Evolutionary conservation across 2,797 vertebrate species (phyloP).

Genomic region (Eupleurogrammus muticus): DNA sequence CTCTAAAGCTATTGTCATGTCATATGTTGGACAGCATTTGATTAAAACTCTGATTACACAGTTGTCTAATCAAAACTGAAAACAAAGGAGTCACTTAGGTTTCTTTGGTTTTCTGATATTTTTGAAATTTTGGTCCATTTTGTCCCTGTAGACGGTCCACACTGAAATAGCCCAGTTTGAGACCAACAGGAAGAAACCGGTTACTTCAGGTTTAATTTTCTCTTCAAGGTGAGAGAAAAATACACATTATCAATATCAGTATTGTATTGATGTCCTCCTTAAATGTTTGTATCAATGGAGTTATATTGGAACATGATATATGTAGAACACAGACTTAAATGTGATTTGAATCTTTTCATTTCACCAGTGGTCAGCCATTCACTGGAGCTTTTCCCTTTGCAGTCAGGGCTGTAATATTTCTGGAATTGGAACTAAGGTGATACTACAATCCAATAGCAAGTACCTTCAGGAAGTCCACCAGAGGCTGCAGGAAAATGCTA

Average conservation of each 20-base stretch:
- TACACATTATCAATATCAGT: neutral
- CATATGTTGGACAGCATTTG: neutral
- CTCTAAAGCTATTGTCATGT: neutral
- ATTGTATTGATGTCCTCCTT: neutral
- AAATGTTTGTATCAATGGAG: conserved; percentile 1
- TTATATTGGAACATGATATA: neutral
- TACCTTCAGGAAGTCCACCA: conserved; percentile 90
- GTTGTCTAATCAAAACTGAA: too few species aligned
- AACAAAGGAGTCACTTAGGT: too few species aligned
- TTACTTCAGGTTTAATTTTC: conserved; percentile 42
- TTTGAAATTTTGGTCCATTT: neutral
- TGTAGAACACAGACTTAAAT: neutral
- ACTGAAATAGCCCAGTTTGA: conserved; percentile 91
- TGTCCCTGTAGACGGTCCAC: conserved; percentile 84
- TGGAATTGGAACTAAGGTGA: conserved; percentile 68
- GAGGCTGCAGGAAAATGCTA: conserved; percentile 84
- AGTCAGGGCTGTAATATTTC: conserved; percentile 9
- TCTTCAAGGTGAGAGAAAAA: conserved; percentile 65
- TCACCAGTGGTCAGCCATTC: conserved; percentile 39
- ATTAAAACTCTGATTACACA: neutral
- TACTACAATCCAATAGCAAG: conserved; percentile 84
- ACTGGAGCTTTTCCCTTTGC: conserved; percentile 3
- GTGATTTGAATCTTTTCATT: conserved; percentile 22
- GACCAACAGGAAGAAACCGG: conserved; percentile 78
- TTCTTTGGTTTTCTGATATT: neutral